Evolutionary conservation across 1,140 invertebrate species (phyloP).

Genomic region (Conus betulinus): DNA sequence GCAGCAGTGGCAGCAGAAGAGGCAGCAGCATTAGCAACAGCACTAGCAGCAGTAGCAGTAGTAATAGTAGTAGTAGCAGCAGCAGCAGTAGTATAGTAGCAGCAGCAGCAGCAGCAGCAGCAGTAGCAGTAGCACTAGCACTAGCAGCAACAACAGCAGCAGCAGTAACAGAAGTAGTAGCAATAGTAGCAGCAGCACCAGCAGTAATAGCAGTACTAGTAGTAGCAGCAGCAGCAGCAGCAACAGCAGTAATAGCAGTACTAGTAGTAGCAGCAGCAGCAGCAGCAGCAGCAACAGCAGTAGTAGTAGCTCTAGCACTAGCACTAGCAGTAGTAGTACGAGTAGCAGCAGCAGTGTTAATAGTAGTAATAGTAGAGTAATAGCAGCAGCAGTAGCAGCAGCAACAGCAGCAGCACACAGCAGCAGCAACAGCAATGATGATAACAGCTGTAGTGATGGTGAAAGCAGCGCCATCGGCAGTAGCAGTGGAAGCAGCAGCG

Average conservation of each 20-base stretch:
- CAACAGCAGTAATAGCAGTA: too few species aligned
- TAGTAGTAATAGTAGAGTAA: too few species aligned
- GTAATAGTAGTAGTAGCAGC: neutral
- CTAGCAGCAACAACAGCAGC: neutral
- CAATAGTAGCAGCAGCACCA: neutral
- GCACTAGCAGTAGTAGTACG: too few species aligned
- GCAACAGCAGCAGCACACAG: too few species aligned
- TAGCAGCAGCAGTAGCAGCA: too few species aligned
- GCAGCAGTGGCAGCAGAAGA: neutral
- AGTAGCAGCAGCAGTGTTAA: too few species aligned
- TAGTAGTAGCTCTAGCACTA: too few species aligned
- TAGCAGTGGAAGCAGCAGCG: too few species aligned
- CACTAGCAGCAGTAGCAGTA: slow-evolving; percentile 1
- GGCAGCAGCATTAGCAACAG: neutral
- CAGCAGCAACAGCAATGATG: neutral
- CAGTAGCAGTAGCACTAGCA: neutral
- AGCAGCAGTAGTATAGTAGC: too few species aligned
- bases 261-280: neutral
- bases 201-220: neutral
- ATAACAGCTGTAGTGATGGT: neutral
- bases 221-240: too few species aligned
- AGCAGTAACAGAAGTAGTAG: neutral
- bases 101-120: neutral
- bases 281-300: neutral
- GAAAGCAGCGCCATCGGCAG: neutral